These are phyloP conservation scores for Lagopus muta DNA, from an alignment of 2,113 vertebrate species.

Conservation along the genomic window DNA sequence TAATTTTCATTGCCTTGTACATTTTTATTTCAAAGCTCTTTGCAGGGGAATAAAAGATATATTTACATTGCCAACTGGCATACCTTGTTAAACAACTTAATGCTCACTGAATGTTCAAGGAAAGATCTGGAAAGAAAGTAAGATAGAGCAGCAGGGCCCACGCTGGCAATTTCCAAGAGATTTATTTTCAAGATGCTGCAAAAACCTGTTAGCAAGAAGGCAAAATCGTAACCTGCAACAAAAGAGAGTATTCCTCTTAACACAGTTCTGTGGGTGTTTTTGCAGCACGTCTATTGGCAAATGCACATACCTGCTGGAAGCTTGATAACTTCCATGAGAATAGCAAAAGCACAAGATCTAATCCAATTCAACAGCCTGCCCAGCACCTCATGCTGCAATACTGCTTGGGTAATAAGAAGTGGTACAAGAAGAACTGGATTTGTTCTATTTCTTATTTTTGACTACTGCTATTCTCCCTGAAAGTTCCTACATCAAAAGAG, in stretches of 20 bases:
- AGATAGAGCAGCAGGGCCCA: background rate
- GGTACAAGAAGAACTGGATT: background rate
- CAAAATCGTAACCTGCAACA: background rate
- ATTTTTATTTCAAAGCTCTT: background rate
- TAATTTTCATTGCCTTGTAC: background rate
- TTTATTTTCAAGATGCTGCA: constrained; percentile 39
- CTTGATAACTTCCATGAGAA: background rate
- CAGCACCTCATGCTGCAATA: background rate
- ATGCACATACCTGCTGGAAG: background rate
- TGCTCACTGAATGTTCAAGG: background rate
- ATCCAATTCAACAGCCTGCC: background rate
- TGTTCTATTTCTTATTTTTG: background rate
- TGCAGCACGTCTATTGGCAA: background rate
- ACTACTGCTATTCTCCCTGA: background rate
- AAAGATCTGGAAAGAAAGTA: background rate
- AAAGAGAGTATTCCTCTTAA: background rate
- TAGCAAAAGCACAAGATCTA: background rate
- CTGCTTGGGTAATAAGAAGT: background rate
- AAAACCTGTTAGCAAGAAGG: background rate
- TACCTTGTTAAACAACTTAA: background rate
- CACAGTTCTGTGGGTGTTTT: background rate
- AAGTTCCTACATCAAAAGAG: background rate
- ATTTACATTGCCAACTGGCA: background rate
- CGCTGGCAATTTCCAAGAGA: background rate
- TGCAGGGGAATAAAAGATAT: background rate